A percentile compares a stretch with the other conserved stretches of the same genome.
Conservation (phyloP, 2,113 vertebrate genomes). For the Cyrtonyx montezumae region DNA sequence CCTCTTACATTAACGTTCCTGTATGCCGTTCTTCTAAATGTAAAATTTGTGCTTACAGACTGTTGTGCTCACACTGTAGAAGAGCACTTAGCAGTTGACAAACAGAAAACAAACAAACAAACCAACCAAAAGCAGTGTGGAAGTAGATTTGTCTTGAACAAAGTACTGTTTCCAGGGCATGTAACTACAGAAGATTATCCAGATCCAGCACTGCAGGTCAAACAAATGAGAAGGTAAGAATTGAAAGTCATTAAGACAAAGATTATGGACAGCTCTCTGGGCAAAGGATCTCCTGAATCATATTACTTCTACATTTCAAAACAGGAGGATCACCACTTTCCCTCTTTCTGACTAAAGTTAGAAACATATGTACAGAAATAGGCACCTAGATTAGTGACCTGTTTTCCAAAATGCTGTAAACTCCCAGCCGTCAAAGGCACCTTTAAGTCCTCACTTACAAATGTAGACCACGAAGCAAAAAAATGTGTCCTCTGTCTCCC, state of each 20-base stretch:
- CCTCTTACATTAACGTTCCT: background rate
- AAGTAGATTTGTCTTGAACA: background rate
- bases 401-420: constrained; percentile 28
- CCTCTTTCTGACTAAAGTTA: constrained; percentile 24
- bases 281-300: background rate
- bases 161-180: background rate
- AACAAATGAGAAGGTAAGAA: background rate
- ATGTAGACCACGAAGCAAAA: background rate
- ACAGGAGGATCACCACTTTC: background rate
- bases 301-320: background rate
- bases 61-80: background rate
- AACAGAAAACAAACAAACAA: background rate
- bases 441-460: constrained; percentile 4
- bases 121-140: background rate
- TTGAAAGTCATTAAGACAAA: background rate
- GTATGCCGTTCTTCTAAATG: background rate
- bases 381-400: constrained; percentile 55
- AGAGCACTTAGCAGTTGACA: background rate
- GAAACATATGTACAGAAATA: constrained; percentile 34
- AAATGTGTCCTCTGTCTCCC: background rate
- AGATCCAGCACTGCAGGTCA: background rate
- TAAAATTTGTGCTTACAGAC: background rate
- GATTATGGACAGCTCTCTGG: background rate
- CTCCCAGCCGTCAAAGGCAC: constrained; percentile 31
- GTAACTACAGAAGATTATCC: background rate